Base-by-base conservation (phyloP, 1,140 invertebrate species). In the Bradysia coprophila region DNA sequence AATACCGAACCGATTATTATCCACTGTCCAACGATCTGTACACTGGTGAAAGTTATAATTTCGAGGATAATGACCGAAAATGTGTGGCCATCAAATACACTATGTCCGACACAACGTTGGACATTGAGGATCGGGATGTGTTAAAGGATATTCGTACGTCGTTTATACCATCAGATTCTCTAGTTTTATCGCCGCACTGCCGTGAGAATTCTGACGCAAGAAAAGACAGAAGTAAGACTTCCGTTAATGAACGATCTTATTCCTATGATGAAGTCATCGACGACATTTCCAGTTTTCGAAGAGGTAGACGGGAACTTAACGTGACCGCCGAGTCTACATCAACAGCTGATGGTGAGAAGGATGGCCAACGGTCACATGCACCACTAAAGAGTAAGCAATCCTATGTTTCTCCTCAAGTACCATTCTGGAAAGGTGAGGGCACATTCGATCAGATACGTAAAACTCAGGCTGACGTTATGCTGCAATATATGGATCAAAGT, bases 401-500 rank as follows among this genome's bases (percentile, higher is more conserved):
- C 9, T 13, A 9, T 13, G 15, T 23, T 37, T 15, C 13, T 28
- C 13, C 15, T 31, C n/a, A 22, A 34, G 22, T 20, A 10, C 43
- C 60, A 1, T 71, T 70, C 41, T 72, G 68, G 68, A 68, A 66
- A 40, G 62, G 60, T 21, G 59, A 69, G 40, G 65, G 57, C 13
- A 59, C 53, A 10, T 48, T 51, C 24, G 57, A 68, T 11, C 66
- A 61, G 19, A 71, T 72, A 21, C 59, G 68, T 42, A 51, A 41
- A 16, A 64, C 66, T n/a, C 70, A 72, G 52, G 62, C 67, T 8
- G 68, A 69, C 46, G 72, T 78, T 45, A 84, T 85, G 80, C 64
- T 67, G 46, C 69, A 73, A 43, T 81, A 79, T 48, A 89, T 92
- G 80, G 81, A 92, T 51, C 57, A 51, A 1, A 63, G 56, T 15